Conservation (phyloP, 1,140 invertebrate genomes). For the Drosophila pruinosa region DNA sequence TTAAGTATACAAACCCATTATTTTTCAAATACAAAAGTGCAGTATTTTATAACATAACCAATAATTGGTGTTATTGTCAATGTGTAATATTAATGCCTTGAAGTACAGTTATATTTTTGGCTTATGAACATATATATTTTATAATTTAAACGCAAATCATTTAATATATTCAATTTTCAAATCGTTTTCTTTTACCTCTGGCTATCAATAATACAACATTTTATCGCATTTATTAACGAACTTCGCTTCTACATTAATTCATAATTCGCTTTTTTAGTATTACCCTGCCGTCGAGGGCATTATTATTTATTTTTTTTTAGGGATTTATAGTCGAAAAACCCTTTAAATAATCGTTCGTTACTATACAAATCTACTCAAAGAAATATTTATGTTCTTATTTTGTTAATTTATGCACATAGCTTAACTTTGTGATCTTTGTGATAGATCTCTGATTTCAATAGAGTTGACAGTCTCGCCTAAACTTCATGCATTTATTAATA, state of each 20-base stretch:
- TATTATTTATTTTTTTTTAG: neutral
- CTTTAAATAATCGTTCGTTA: neutral
- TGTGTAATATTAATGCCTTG: no score
- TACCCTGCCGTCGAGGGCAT: no score
- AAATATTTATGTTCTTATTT: neutral
- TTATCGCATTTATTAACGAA: no score
- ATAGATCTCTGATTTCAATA: neutral
- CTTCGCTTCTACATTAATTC: no score
- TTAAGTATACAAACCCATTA: slow-evolving; percentile 30
- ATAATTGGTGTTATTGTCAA: neutral
- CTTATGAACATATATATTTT: no score
- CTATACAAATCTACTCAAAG: neutral
- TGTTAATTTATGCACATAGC: neutral
- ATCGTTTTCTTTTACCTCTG: no score
- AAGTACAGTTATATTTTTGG: no score
- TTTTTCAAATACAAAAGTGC: slow-evolving; percentile 57
- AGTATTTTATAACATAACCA: slow-evolving; percentile 55
- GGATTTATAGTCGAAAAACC: neutral
- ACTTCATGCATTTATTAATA: neutral
- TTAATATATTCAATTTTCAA: no score
- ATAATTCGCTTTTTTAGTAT: no score
- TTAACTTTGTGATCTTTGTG: neutral
- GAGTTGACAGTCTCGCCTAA: neutral
- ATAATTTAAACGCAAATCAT: no score
- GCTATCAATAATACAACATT: no score